Evolutionary conservation across 2,797 vertebrate species (phyloP).

Genomic region (Lophotriccus pileatus): DNA sequence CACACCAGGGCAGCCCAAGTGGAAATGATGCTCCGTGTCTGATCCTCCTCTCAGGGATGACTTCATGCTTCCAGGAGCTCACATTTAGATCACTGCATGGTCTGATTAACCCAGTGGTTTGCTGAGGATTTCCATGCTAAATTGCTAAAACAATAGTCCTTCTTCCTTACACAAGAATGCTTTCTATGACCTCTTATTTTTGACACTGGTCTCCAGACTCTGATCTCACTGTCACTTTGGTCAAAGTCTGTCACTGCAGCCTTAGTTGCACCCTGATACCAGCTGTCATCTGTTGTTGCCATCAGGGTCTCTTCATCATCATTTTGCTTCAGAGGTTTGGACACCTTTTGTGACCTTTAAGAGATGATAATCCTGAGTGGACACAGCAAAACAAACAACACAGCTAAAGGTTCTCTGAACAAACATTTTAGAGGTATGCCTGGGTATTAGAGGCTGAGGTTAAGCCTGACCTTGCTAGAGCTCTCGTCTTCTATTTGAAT

Average conservation of each 20-base stretch:
- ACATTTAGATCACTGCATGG: neutral
- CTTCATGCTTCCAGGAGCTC: neutral
- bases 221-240: neutral
- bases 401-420: neutral
- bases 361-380: neutral
- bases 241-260: neutral
- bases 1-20: neutral
- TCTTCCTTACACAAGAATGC: neutral
- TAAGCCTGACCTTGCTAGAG: constrained; percentile 7
- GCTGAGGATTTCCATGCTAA: neutral
- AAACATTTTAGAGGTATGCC: neutral
- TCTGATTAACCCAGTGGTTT: neutral
- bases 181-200: neutral
- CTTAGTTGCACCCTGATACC: neutral
- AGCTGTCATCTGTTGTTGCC: neutral
- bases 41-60: neutral
- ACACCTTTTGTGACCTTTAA: neutral
- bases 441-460: neutral
- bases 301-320: neutral
- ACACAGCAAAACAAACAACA: neutral
- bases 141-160: neutral
- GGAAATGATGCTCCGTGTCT: neutral
- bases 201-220: neutral
- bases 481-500: neutral
- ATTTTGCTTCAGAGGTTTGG: neutral